A percentile compares a stretch with the other conserved stretches of the same genome.
These are phyloP conservation scores for Lates japonicus DNA, from an alignment of 2,797 vertebrate species.

Conservation along the genomic window DNA sequence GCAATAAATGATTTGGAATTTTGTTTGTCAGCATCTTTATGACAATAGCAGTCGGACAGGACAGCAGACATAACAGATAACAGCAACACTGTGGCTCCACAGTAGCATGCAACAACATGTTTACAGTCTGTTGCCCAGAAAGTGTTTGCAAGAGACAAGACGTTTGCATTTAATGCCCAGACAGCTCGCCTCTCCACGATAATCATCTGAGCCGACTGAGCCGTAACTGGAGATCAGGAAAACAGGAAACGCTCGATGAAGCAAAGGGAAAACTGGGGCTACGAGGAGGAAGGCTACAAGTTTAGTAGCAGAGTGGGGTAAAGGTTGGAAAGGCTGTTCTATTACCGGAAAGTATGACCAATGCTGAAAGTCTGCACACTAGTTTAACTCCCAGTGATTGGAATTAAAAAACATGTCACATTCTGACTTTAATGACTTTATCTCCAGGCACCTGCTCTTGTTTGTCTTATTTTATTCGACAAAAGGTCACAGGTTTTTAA, in stretches of 20 bases:
- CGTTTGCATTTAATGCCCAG: conserved; percentile 18
- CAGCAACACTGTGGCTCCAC: not conserved
- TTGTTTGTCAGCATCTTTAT: not conserved
- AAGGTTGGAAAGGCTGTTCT: not conserved
- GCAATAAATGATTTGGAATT: not conserved
- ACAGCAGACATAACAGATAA: not conserved
- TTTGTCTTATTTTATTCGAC: not conserved
- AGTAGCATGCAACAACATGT: not conserved
- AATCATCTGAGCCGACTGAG: conserved; percentile 1
- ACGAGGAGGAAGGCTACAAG: conserved; percentile 6
- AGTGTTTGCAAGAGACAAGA: conserved; percentile 13
- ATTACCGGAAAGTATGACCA: not conserved
- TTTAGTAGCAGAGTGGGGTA: not conserved
- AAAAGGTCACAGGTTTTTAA: not conserved
- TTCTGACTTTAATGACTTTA: not conserved
- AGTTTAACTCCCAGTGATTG: not conserved
- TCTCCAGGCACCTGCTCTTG: not conserved
- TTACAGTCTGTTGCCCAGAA: not conserved
- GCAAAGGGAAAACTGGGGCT: not conserved
- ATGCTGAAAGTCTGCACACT: not conserved
- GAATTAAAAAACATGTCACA: not conserved
- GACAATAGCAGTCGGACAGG: not conserved
- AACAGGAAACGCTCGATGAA: conserved; percentile 43
- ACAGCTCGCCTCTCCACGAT: not conserved
- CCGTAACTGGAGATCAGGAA: conserved; percentile 21